A percentile compares a stretch with the other conserved stretches of the same genome.
phyloP scores from a whole-genome alignment of 2,888 invertebrate genomes.

The Arrhopalites spinosus region DNA sequence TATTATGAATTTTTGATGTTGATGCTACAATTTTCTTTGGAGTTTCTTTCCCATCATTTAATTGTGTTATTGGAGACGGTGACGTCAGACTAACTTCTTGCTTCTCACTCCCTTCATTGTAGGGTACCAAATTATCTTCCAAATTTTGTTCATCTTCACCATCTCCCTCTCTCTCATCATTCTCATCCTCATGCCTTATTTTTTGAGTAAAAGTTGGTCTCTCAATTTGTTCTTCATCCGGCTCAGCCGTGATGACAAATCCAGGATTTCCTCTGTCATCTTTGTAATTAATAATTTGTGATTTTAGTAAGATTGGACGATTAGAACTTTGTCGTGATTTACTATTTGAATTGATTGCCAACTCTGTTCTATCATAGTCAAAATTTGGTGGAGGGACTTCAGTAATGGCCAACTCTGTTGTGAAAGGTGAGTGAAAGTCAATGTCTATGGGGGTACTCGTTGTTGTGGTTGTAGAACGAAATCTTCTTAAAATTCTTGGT shows the following conservation, averaged over 20 bases:
- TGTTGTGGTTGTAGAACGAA: conserved; percentile 43
- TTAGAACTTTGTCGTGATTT: neutral
- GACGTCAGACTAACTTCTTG: conserved; percentile 8
- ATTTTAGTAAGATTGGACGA: conserved; percentile 13
- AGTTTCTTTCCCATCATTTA: conserved; percentile 16
- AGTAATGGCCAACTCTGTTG: neutral
- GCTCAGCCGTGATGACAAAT: conserved; percentile 22
- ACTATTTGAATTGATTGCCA: neutral
- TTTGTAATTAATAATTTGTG: conserved; percentile 19
- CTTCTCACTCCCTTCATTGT: neutral
- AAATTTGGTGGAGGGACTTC: conserved; percentile 1
- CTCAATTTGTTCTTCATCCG: conserved; percentile 48
- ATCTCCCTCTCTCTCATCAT: neutral
- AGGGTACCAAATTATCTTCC: neutral
- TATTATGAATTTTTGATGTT: conserved; percentile 9
- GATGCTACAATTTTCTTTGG: neutral
- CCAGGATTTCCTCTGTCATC: neutral
- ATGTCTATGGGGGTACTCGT: neutral
- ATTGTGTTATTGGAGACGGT: too few species aligned
- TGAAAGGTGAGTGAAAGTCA: neutral
- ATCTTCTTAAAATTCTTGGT: conserved; percentile 26
- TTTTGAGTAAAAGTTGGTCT: conserved; percentile 52
- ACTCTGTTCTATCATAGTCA: neutral
- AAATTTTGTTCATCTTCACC: neutral
- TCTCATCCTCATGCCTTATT: conserved; percentile 44